Evolutionary conservation across 2,797 vertebrate genomes (phyloP), one percentile per base, ranked within the genome.

Genomic region (Enteromius viviparus): DNA sequence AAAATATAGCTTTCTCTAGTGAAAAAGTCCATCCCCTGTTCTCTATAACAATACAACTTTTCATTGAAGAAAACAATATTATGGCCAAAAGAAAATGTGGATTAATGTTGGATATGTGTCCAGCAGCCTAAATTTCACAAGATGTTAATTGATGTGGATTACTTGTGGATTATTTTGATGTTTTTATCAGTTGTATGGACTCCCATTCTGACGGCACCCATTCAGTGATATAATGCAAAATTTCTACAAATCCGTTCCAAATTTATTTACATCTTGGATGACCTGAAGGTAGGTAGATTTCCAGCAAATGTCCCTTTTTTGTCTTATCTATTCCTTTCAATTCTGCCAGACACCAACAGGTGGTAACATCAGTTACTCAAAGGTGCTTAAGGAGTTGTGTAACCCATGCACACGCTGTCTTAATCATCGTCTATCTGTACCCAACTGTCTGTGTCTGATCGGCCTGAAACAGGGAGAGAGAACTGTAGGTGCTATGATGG

Each of bases 401-500:
- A 74, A 51, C 58, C n/a, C 37, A 6, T 2, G 37, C 37, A 29
- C 75, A 77, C 3, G 9, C 23, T 21, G n/a, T 85, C 19, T 71
- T 66, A 78, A 71, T 53, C 37, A 47, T 64, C 60, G 45, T 9
- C 26, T 49, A 37, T n/a, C 66, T 78, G 19, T 75, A 51, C 40
- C n/a, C 4, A 34, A 49, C 32, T 47, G 40, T 55, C 65, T 74
- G 66, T 74, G 42, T 62, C 26, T 81, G 83, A 74, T 64, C 47
- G 1, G 34, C 74, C 69, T 3, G n/a, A 78, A 58, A 68, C 42
- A 76, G 40, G 37, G 75, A 42, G 55, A 49, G 69, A 69, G 23
- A 58, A 49, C 65, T 60, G 64, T 69, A 68, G 26, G 49, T 76
- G 77, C 62, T 65, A 32, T 65, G 47, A 69, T 58, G 82, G 69